A percentile compares a stretch with the other conserved stretches of the same genome.
Conservation (phyloP, 1,140 invertebrate species). For the Caenorhabditis remanei region DNA sequence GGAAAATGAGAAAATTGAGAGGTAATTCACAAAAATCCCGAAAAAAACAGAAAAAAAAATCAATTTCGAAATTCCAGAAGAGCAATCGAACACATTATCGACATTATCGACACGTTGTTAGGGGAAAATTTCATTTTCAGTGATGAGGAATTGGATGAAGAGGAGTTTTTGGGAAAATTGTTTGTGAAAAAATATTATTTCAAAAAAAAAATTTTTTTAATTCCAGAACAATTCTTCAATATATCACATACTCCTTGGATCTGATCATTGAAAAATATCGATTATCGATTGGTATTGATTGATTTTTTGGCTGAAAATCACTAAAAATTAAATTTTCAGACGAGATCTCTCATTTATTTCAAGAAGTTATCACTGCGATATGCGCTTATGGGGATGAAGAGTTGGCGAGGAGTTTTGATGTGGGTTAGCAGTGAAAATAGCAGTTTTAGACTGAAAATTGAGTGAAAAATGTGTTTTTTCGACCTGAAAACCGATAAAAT, state of each 20-base stretch:
- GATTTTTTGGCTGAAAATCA: neutral
- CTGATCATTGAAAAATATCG: neutral
- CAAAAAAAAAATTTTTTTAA: neutral
- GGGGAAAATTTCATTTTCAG: neutral
- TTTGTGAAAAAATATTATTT: neutral
- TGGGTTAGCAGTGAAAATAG: neutral
- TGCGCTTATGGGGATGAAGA: neutral
- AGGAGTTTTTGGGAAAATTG: slow-evolving; percentile 16
- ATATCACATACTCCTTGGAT: neutral
- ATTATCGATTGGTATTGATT: neutral
- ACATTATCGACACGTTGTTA: neutral
- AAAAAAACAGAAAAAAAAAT: no score
- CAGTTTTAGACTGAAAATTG: no score
- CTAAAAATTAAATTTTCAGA: neutral
- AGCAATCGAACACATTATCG: neutral
- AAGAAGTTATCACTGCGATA: neutral
- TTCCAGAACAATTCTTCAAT: neutral
- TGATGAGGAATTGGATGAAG: neutral
- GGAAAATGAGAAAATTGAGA: no score
- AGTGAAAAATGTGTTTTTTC: neutral
- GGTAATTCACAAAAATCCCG: no score
- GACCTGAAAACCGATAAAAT: neutral
- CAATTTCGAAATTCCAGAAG: neutral
- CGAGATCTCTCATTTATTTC: neutral
- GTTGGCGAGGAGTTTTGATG: slow-evolving; percentile 11